Conservation (phyloP, 2,888 invertebrate species). For the Phyto melanocephala region DNA sequence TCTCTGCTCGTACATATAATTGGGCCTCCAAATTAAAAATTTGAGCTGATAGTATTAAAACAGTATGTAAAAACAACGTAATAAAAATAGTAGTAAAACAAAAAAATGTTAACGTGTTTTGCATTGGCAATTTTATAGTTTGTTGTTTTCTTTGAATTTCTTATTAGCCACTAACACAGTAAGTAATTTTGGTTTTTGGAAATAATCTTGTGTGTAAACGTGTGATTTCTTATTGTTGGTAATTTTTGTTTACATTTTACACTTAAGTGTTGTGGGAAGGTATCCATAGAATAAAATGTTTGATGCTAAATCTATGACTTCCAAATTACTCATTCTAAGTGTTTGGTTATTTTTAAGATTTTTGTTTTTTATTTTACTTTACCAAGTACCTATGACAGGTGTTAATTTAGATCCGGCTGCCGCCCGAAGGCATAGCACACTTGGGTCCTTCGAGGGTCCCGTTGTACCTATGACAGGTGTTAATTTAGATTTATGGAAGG, state of each 20-base stretch:
- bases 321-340: too few species aligned
- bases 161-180: background rate
- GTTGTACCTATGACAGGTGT: too few species aligned
- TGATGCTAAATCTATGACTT: too few species aligned
- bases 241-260: conserved; percentile 24
- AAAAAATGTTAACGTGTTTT: conserved; percentile 67
- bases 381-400: too few species aligned
- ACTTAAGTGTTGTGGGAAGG: background rate
- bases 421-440: too few species aligned
- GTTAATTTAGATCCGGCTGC: too few species aligned
- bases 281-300: background rate
- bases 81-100: background rate
- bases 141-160: background rate
- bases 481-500: too few species aligned
- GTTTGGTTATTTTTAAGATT: too few species aligned
- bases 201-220: background rate
- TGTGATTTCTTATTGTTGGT: conserved; percentile 36
- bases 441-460: too few species aligned
- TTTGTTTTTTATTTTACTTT: too few species aligned
- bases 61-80: background rate
- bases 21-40: conserved; percentile 30
- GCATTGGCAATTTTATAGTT: conserved; percentile 69
- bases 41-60: conserved; percentile 11
- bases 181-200: conserved; percentile 1
- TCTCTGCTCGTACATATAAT: conserved; percentile 8